A percentile compares a stretch with the other conserved stretches of the same genome.
Conservation (phyloP, 2,797 vertebrate genomes). For the Alexandromys oeconomus region DNA sequence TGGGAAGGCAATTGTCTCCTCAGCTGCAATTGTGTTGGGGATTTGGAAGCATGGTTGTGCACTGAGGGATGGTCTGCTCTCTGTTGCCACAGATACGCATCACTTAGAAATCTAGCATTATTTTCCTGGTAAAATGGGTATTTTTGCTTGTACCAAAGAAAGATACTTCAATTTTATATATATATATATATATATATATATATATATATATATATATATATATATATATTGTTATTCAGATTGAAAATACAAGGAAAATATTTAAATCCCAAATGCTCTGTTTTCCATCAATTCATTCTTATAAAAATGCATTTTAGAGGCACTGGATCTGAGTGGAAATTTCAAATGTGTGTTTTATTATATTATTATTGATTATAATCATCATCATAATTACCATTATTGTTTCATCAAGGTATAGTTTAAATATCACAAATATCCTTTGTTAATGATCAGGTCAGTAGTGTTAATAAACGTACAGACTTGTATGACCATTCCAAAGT, state of each 20-base stretch:
- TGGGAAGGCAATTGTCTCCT: neutral
- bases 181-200: too few relatives aligned
- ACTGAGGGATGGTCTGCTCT: neutral
- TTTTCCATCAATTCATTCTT: neutral
- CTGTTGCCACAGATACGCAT: conserved; percentile 29
- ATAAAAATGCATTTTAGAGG: neutral
- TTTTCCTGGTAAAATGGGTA: conserved; percentile 40
- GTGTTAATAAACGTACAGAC: neutral
- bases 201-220: too few relatives aligned
- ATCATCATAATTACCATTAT: neutral
- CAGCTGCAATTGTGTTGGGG: neutral
- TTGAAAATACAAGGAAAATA: neutral
- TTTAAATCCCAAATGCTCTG: neutral
- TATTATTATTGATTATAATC: neutral
- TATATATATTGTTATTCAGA: neutral
- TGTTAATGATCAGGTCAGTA: neutral
- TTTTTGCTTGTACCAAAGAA: conserved; percentile 67
- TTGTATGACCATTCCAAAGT: neutral
- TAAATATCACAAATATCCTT: neutral
- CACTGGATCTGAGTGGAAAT: conserved; percentile 1
- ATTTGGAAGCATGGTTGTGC: neutral
- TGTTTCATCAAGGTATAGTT: neutral
- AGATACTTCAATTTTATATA: conserved; percentile 36
- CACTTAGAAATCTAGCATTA: conserved; percentile 35
- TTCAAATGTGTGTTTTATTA: neutral